These are phyloP conservation scores for Acleris emargana DNA, from an alignment of 2,888 invertebrate species.

Conservation along the genomic window DNA sequence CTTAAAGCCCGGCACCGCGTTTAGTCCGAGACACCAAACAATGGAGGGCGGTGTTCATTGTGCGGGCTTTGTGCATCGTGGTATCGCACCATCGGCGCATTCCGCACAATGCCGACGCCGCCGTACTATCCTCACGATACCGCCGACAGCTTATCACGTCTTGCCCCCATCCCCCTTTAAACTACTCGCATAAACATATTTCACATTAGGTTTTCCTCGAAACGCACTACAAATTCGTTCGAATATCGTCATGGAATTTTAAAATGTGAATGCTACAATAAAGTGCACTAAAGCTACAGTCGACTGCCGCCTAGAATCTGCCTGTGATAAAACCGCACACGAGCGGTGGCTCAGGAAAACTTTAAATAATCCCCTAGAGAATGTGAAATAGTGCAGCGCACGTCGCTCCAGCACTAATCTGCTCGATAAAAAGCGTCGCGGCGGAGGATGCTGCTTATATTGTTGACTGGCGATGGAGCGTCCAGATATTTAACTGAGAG, in stretches of 20 bases:
- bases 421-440: slow-evolving; percentile 62
- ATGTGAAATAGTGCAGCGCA: slow-evolving; percentile 61
- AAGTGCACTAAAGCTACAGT: slow-evolving; percentile 40
- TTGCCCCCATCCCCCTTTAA: slow-evolving; percentile 36
- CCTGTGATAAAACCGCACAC: slow-evolving; percentile 48
- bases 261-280: slow-evolving; percentile 30
- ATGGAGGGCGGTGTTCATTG: slow-evolving; percentile 65
- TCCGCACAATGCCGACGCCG: slow-evolving; percentile 54
- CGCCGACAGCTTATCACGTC: slow-evolving; percentile 46
- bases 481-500: slow-evolving; percentile 65
- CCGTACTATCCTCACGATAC: slow-evolving; percentile 44
- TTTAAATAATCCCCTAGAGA: slow-evolving; percentile 65
- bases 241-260: slow-evolving; percentile 30
- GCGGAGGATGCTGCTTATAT: slow-evolving; percentile 56
- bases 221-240: slow-evolving; percentile 30
- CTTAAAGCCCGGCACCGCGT: slow-evolving; percentile 62
- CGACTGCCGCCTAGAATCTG: slow-evolving; percentile 47
- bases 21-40: slow-evolving; percentile 70
- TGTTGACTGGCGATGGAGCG: slow-evolving; percentile 66
- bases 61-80: slow-evolving; percentile 70
- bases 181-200: slow-evolving; percentile 25
- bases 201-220: slow-evolving; percentile 26
- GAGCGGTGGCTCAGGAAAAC: slow-evolving; percentile 52
- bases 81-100: slow-evolving; percentile 61
- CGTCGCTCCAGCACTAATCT: slow-evolving; percentile 61